phyloP scores from a whole-genome alignment of 2,888 invertebrate species.

The Leucophenga maculata region DNA sequence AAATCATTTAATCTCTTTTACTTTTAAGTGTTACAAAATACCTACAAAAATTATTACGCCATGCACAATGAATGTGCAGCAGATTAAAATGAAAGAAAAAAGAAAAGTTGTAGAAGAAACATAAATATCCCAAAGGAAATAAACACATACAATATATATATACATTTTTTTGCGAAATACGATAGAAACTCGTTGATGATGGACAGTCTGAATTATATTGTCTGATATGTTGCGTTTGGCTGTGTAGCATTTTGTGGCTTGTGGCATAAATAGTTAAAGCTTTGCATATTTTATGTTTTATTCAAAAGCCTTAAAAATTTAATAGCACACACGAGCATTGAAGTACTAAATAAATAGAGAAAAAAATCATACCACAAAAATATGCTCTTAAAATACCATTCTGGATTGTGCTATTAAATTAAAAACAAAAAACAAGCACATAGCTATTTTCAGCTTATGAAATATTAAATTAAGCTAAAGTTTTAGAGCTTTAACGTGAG shows the following conservation, averaged over 20 bases:
- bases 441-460: too few relatives aligned
- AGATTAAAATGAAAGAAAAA: not conserved
- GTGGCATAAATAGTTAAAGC: not conserved
- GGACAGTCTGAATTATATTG: conserved; percentile 1
- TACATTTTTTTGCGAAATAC: not conserved
- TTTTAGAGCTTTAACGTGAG: too few relatives aligned
- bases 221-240: not conserved
- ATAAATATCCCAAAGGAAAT: not conserved
- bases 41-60: too few relatives aligned
- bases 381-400: too few relatives aligned
- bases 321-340: not conserved
- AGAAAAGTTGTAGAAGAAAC: not conserved
- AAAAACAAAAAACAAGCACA: too few relatives aligned
- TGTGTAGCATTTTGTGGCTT: not conserved
- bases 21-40: too few relatives aligned
- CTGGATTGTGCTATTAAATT: too few relatives aligned
- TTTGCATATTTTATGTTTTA: not conserved
- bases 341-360: too few relatives aligned
- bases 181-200: conserved; percentile 10
- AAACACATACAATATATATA: not conserved
- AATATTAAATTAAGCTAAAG: too few relatives aligned
- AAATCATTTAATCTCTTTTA: too few relatives aligned
- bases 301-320: not conserved
- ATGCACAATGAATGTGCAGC: too few relatives aligned
- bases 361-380: too few relatives aligned